Percentiles rank a stretch among this genome's conserved stretches.
Conservation (phyloP, 2,113 vertebrate species). For the Cololabis saira region DNA sequence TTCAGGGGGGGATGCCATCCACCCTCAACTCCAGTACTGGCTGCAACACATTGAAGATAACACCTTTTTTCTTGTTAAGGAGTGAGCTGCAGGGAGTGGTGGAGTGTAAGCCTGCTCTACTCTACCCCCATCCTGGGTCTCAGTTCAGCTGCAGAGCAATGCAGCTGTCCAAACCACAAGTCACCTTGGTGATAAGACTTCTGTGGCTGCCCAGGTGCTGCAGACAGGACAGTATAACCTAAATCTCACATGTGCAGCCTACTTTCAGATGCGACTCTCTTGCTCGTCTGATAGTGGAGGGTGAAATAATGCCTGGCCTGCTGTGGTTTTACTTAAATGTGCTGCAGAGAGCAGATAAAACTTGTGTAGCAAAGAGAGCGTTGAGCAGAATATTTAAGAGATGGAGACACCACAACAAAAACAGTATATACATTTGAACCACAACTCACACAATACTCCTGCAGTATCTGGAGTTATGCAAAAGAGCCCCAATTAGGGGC, state of each 20-base stretch:
- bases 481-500: constrained; percentile 42
- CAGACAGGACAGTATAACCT: constrained; percentile 56
- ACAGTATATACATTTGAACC: neutral
- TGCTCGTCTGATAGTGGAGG: constrained; percentile 15
- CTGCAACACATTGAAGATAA: neutral
- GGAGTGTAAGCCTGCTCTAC: constrained; percentile 20
- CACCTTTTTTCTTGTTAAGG: neutral
- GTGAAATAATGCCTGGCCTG: neutral
- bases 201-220: constrained; percentile 64
- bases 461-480: neutral
- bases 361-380: neutral
- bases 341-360: constrained; percentile 1
- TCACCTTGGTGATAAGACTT: constrained; percentile 25
- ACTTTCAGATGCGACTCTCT: constrained; percentile 48
- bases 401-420: neutral
- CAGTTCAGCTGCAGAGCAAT: constrained; percentile 55
- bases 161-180: constrained; percentile 64
- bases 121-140: constrained; percentile 11
- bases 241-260: constrained; percentile 48
- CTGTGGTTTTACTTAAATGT: constrained; percentile 6
- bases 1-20: too few species aligned
- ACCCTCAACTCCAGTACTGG: too few species aligned
- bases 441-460: neutral
- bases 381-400: neutral
- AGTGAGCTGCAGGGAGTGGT: neutral